These are phyloP conservation scores for Cnemophilus loriae DNA, from an alignment of 2,113 vertebrate genomes.

Conservation along the genomic window DNA sequence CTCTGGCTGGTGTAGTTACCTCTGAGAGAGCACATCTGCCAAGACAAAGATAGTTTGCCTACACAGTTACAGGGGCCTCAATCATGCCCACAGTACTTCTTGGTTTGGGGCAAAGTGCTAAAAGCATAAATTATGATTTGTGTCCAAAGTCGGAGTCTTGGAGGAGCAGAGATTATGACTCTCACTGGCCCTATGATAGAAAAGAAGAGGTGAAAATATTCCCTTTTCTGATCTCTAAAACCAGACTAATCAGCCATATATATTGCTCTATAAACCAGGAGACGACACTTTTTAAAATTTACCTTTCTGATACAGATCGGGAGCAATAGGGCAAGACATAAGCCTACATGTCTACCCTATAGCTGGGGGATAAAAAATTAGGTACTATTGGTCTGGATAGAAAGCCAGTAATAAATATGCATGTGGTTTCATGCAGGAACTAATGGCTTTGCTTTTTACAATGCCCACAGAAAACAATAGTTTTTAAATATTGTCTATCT, in stretches of 20 bases:
- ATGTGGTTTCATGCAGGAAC: neutral
- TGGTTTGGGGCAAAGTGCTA: neutral
- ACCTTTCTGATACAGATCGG: neutral
- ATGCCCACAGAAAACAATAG: constrained; percentile 19
- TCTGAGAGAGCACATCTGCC: neutral
- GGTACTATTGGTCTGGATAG: neutral
- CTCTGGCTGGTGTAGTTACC: neutral
- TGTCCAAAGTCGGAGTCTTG: neutral
- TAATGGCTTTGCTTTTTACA: constrained; percentile 5
- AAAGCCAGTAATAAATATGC: neutral
- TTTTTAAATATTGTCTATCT: constrained; percentile 35
- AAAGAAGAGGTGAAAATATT: neutral
- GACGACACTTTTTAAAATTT: neutral
- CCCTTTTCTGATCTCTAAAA: neutral
- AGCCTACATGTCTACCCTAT: neutral
- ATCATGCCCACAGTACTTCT: neutral
- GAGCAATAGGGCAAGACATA: neutral
- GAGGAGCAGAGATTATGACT: neutral
- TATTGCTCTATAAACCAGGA: neutral
- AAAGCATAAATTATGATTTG: neutral
- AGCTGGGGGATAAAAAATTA: neutral
- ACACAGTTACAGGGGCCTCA: neutral
- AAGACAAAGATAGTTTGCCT: neutral
- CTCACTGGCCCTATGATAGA: neutral
- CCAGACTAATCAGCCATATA: neutral